These are phyloP conservation scores for Styela plicata DNA, from an alignment of 23 tunicate species.

Conservation along the genomic window DNA sequence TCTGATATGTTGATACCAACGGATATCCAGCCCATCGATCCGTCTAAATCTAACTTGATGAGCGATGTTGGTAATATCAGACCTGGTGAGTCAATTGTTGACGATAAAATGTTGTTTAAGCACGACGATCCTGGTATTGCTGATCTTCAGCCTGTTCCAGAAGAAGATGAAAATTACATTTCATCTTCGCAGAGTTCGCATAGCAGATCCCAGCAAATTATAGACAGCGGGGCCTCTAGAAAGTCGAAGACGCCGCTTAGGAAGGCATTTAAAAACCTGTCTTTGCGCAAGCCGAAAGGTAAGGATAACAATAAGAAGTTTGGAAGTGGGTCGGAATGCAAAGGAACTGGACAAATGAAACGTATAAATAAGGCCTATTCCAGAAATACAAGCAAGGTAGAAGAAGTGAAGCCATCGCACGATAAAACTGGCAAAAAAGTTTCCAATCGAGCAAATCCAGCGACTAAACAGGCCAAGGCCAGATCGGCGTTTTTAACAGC, in stretches of 20 bases:
- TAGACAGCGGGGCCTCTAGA: not conserved
- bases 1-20: no score
- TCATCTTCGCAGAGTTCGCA: not conserved
- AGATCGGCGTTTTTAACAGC: slow-evolving; percentile 2
- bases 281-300: slow-evolving; percentile 12
- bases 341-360: not conserved
- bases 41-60: no score
- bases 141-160: slow-evolving; percentile 6
- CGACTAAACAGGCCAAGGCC: not conserved
- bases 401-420: not conserved
- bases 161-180: slow-evolving; percentile 11
- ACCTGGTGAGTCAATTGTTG: no score
- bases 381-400: not conserved
- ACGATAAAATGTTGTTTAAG: no score
- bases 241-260: slow-evolving; percentile 9
- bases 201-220: not conserved
- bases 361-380: not conserved
- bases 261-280: slow-evolving; percentile 16
- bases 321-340: not conserved
- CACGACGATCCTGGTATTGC: no score
- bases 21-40: no score
- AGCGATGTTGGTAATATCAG: no score
- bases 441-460: not conserved
- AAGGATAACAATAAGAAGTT: not conserved
- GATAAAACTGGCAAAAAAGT: not conserved